These are phyloP conservation scores for Rotaria socialis DNA, from an alignment of 2,888 invertebrate genomes.

Conservation along the genomic window DNA sequence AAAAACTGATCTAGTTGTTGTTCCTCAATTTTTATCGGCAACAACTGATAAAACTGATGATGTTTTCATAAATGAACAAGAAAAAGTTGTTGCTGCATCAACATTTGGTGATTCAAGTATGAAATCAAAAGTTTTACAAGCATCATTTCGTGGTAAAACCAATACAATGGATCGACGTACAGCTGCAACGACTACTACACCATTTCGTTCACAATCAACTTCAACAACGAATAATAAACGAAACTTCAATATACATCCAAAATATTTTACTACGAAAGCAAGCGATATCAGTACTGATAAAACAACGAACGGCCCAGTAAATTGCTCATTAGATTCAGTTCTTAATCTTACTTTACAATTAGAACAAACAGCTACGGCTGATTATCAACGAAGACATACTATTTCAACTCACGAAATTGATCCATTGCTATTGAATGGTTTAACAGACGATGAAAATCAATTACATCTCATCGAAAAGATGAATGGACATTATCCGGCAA, in stretches of 20 bases:
- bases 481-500: not conserved
- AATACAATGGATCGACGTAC: slow-evolving; percentile 40
- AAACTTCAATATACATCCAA: not conserved
- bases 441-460: slow-evolving; percentile 32
- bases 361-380: slow-evolving; percentile 23
- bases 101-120: slow-evolving; percentile 41
- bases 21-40: slow-evolving; percentile 5
- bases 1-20: not conserved
- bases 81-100: not conserved
- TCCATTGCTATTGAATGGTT: slow-evolving; percentile 35
- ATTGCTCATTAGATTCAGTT: not conserved
- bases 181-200: not conserved
- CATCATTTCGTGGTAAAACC: slow-evolving; percentile 44
- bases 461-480: not conserved
- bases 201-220: slow-evolving; percentile 2
- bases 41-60: not conserved
- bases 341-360: slow-evolving; percentile 14
- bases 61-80: not conserved
- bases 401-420: not conserved
- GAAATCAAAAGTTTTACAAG: slow-evolving; percentile 43
- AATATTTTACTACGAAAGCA: not conserved
- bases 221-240: not conserved
- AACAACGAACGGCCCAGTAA: not conserved
- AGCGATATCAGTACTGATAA: not conserved
- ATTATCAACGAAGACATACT: slow-evolving; percentile 19